phyloP scores from a whole-genome alignment of 2,113 vertebrate genomes.

The Antigone vipio region DNA sequence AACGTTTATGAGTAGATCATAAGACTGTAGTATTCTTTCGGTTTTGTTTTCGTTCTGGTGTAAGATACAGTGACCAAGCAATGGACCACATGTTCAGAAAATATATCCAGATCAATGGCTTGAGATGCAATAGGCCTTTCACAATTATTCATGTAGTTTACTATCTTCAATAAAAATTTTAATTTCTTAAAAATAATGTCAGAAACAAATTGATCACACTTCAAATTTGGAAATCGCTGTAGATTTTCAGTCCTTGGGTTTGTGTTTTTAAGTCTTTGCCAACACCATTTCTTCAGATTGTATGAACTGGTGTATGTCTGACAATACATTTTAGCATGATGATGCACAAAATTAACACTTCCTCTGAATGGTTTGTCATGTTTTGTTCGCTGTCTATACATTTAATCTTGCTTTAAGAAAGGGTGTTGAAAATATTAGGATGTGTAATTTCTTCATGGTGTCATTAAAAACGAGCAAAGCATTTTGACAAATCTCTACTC shows the following conservation, averaged over 20 bases:
- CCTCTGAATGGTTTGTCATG: background rate
- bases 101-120: background rate
- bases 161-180: background rate
- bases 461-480: background rate
- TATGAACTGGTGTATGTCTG: background rate
- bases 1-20: background rate
- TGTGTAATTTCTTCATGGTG: background rate
- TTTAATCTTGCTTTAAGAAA: background rate
- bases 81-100: background rate
- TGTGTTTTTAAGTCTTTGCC: background rate
- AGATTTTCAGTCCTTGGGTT: background rate
- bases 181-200: background rate
- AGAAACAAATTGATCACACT: background rate
- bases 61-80: background rate
- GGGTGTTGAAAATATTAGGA: background rate
- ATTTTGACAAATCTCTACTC: background rate
- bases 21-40: background rate
- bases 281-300: background rate
- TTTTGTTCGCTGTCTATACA: background rate
- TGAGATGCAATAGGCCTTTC: background rate
- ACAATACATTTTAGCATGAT: fast-evolving
- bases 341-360: background rate
- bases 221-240: background rate
- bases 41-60: background rate
- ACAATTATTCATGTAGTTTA: background rate